Conservation (phyloP, 1,140 invertebrate species). For the Listronotus bonariensis region DNA sequence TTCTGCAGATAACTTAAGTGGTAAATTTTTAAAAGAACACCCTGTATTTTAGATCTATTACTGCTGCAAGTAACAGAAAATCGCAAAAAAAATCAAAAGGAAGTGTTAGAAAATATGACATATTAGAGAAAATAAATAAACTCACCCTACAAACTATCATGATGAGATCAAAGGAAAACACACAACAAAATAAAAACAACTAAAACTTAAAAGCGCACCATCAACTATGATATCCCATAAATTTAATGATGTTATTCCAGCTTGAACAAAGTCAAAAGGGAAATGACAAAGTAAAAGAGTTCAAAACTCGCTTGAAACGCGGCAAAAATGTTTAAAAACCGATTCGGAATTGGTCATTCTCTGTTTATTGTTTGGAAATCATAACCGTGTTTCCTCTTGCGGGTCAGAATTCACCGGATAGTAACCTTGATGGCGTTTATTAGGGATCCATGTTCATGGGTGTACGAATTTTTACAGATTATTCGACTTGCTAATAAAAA, state of each 20-base stretch:
- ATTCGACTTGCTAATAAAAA: too few species aligned
- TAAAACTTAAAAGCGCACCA: background rate
- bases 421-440: slow-evolving; percentile 2
- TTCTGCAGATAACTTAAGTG: too few species aligned
- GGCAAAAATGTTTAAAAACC: slow-evolving; percentile 4
- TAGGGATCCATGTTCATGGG: slow-evolving; percentile 9
- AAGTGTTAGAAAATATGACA: too few species aligned
- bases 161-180: slow-evolving; percentile 1
- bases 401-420: slow-evolving; percentile 7
- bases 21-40: too few species aligned
- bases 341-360: slow-evolving; percentile 11
- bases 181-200: background rate
- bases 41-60: too few species aligned
- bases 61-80: too few species aligned
- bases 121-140: background rate
- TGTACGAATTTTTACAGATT: background rate
- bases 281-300: background rate
- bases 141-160: slow-evolving; percentile 7
- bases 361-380: slow-evolving; percentile 8
- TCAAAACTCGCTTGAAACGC: slow-evolving; percentile 1
- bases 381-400: slow-evolving; percentile 9
- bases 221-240: background rate
- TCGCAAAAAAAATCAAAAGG: too few species aligned
- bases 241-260: background rate
- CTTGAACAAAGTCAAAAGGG: background rate